These are phyloP conservation scores for Podarcis siculus DNA, from an alignment of 2,797 vertebrate genomes.

Conservation along the genomic window DNA sequence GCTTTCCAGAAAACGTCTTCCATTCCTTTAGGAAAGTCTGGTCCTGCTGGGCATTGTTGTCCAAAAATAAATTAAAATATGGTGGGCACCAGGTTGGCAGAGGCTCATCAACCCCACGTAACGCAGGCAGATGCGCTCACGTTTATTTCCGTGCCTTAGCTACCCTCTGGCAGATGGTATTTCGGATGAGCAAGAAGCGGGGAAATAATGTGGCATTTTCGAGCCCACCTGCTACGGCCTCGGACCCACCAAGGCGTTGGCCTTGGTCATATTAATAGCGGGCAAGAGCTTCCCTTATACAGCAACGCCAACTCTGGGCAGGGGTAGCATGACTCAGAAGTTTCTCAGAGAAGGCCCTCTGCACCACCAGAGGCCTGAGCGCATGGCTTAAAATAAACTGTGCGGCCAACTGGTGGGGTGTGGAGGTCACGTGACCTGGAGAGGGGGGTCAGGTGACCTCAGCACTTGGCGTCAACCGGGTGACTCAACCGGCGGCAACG, in stretches of 20 bases:
- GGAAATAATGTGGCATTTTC: no score
- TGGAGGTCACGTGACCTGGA: neutral
- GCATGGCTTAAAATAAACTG: conserved; percentile 25
- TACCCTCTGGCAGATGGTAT: neutral
- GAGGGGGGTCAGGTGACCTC: conserved; percentile 5
- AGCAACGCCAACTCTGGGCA: neutral
- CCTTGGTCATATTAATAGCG: neutral
- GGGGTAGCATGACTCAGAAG: conserved; percentile 12
- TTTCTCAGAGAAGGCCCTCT: neutral
- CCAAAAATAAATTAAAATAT: neutral
- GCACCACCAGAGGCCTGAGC: neutral
- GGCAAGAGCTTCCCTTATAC: neutral
- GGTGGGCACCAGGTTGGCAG: neutral
- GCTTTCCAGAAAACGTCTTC: no score
- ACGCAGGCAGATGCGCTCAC: neutral
- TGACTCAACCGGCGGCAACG: neutral
- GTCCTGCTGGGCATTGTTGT: neutral
- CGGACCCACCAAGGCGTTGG: neutral
- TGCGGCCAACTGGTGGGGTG: neutral
- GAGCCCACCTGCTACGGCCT: neutral
- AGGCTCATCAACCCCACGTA: neutral
- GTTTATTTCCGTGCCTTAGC: neutral
- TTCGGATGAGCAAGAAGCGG: neutral
- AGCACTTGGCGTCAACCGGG: neutral
- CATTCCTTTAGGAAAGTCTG: neutral